These are phyloP conservation scores for Dicycla oo DNA, from an alignment of 2,888 invertebrate genomes.

Conservation along the genomic window DNA sequence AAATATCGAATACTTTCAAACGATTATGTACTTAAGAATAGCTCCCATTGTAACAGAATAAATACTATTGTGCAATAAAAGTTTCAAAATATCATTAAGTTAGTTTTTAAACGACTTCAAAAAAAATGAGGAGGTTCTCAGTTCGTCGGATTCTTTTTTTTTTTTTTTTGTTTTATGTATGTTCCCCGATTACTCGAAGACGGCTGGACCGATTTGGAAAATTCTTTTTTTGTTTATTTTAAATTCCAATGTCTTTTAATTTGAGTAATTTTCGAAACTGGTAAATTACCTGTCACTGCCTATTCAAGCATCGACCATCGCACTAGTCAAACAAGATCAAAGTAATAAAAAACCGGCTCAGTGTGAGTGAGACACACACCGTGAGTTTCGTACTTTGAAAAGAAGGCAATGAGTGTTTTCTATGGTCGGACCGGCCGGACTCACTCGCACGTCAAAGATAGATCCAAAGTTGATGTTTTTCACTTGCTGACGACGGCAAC, in stretches of 20 bases:
- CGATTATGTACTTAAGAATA: no score
- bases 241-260: background rate
- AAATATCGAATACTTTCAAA: background rate
- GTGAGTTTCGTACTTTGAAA: background rate
- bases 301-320: background rate
- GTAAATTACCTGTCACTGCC: background rate
- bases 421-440: background rate
- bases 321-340: background rate
- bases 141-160: no score
- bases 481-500: no score
- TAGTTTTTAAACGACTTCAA: no score
- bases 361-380: background rate
- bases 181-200: no score
- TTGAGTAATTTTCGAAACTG: background rate
- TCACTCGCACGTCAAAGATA: no score
- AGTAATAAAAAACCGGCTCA: no score
- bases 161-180: no score
- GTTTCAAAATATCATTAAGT: background rate
- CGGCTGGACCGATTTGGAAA: no score
- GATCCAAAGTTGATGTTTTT: no score
- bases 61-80: conserved; percentile 21
- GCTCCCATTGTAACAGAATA: no score
- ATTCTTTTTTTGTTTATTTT: background rate
- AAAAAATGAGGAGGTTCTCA: no score
- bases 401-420: background rate